Evolutionary conservation across 2,797 vertebrate species (phyloP), one percentile per base, ranked within the genome.

Genomic region (Cottoperca gobio): DNA sequence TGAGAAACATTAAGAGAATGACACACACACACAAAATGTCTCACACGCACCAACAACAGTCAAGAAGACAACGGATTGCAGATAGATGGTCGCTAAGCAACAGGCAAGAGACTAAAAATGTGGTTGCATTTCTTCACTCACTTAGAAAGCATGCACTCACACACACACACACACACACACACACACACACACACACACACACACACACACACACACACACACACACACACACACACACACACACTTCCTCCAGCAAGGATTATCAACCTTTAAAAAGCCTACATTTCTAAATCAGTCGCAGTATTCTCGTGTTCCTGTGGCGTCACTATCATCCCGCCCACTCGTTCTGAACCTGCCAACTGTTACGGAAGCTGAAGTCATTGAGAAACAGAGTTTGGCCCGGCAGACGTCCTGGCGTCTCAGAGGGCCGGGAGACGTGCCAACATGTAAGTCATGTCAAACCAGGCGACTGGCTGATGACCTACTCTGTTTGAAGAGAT

Each of bases 71-170:
- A 88, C 70, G 76, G 83, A 88, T 90, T 77, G 78, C 79, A 77
- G 86, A 78, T 58, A 73, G 77, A 79, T 72, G 82, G 94, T 95
- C 82, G 89, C 94, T 94, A 93, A 94, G 94, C 94, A 95, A 95
- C 94, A 93, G 83, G 83, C 87, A 76, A 85, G 79, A 88, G 81
- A 78, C 92, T 91, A 94, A 93, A 95, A 94, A 94, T 93, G 93
- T 83, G 81, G 72, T 76, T 50, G 79, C 66, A 61, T 91, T 91
- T 89, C 75, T 80, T 86, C 76, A 79, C 80, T 79, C 53, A 42
- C 65, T 77, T 71, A 64, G 37, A 76, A 69, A 77, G 69, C 60
- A 58, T 43, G 49, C 67, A 43, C 60, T 28, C 61, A 2, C 59
- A 35, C 43, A 35, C 23, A n/a, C 48, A 48, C 49, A 17, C 9